Base-by-base conservation (phyloP, 2,888 invertebrate species). In the Mesorhabditis belari region DNA sequence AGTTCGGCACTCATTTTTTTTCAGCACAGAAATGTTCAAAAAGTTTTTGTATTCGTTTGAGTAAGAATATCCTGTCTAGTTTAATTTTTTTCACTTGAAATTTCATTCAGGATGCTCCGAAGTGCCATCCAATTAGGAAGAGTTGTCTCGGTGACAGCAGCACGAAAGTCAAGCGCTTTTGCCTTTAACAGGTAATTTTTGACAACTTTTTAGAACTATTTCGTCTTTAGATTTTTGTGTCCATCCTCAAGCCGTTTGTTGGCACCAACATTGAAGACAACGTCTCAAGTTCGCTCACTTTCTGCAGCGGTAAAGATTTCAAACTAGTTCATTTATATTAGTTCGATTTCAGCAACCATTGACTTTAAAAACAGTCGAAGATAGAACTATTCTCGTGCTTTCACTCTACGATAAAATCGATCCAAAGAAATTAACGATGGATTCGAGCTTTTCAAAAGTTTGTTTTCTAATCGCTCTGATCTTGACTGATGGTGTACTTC, bases 371-470 rank as follows among this genome's bases (percentile, higher is more conserved):
- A 86, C 90, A 80, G 89, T 94, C 83, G 84, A 87, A 82, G 89
- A 91, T 82, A 87, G 98, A 82, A 92, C 96, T 73, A 85, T 94
- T 80, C 88, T 98, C 84, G 92, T 95, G 72, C 88, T 98, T 81
- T 90, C 90, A 86, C 88, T 96, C 76, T 98, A 92, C 86, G 98
- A 98, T 87, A 98, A 98, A 65, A 76, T 79, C 60, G 76, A 79
- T 60, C 66, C 75, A 12, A 70, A 76, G 61, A 76, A 98, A 95
- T 84, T 98, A 49, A 87, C 87, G n/a, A 82, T 91, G 75, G 90
- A 95, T 9, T 90, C 93, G 57, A 95, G 98, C 85, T 96, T 99
- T 83, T 90, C 92, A 78, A 92, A 91, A 80, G 98, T 75, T 25
- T 55, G 25, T 55, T 35, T n/a, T n/a, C n/a, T n/a, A n/a, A n/a